Evolutionary conservation across 2,797 vertebrate species (phyloP), one percentile per base, ranked within the genome.

Genomic region (Clarias platycephalus): DNA sequence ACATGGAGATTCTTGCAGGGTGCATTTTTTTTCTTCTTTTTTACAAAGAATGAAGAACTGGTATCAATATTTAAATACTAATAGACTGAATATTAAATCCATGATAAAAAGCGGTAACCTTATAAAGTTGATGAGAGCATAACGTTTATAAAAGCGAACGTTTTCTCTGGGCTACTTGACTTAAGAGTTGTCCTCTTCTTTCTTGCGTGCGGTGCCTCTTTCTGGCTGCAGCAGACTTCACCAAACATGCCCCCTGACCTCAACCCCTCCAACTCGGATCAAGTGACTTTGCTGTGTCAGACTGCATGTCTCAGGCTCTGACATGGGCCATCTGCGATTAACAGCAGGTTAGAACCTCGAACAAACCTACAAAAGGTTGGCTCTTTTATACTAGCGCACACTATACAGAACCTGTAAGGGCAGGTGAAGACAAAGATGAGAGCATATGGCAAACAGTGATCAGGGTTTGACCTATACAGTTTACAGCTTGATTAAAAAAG

Each of bases 1-100:
- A 95, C 94, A 88, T 85, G 91, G 90, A 92, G 91, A 93, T 93
- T 91, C 93, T 82, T 86, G 84, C 44, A 83, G 90, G 84, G 81
- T 88, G 87, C 88, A 87, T 81, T 53, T 53, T 12, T 49, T 49
- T 49, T 49, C 3, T 53, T 53, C 90, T 88, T 87, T 88, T 78
- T 90, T 91, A 89, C 81, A 87, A 71, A 53, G 80, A 85, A 83
- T 62, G 77, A n/a, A 58, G 55, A 80, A 58, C 58, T 49, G 57
- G 44, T 4, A 8, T 31, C n/a, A 66, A 22, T 26, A 53, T 80
- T 67, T 66, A 9, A 80, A 53, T 53, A 24, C 40, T 53, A 22
- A 18, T 7, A 67, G 26, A 80, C 5, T 31, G 40, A 80, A 49
- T 15, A 66, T 12, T 64, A 49, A 80, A 28, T 0, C 60, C 8